phyloP scores from a whole-genome alignment of 2,113 vertebrate genomes.

The Solenodon paradoxus region DNA sequence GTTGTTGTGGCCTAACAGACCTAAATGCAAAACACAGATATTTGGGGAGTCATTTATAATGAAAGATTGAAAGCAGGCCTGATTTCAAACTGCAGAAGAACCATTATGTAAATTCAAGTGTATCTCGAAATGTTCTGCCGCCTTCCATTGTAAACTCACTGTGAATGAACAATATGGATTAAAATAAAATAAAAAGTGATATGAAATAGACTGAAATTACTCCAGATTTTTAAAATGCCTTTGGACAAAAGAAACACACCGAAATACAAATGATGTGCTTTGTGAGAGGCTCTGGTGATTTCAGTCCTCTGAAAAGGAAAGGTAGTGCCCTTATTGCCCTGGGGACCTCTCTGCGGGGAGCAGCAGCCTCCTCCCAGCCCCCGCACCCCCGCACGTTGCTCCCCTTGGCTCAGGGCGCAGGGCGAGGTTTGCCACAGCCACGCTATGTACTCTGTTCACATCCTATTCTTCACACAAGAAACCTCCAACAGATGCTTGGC shows the following conservation, averaged over 20 bases:
- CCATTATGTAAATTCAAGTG: neutral
- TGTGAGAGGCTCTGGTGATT: neutral
- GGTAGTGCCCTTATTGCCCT: neutral
- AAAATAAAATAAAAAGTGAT: neutral
- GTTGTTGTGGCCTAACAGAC: neutral
- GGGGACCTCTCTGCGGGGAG: neutral
- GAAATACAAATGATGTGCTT: neutral
- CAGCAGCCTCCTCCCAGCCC: neutral
- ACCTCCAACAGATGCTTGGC: neutral
- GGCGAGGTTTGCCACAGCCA: neutral
- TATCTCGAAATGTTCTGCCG: neutral
- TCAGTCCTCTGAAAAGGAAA: neutral
- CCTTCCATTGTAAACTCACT: neutral
- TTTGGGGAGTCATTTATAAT: slow-evolving; percentile 3
- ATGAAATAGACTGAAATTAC: no score
- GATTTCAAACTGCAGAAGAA: neutral
- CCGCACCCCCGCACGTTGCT: no score
- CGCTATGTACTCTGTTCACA: neutral
- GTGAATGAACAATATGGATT: neutral
- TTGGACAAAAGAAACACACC: neutral
- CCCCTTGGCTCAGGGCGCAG: neutral
- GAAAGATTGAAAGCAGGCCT: neutral
- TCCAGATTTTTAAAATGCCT: neutral
- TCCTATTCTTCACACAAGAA: neutral
- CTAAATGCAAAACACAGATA: neutral